Conservation (phyloP, 2,888 invertebrate species). For the Suillia variegata region DNA sequence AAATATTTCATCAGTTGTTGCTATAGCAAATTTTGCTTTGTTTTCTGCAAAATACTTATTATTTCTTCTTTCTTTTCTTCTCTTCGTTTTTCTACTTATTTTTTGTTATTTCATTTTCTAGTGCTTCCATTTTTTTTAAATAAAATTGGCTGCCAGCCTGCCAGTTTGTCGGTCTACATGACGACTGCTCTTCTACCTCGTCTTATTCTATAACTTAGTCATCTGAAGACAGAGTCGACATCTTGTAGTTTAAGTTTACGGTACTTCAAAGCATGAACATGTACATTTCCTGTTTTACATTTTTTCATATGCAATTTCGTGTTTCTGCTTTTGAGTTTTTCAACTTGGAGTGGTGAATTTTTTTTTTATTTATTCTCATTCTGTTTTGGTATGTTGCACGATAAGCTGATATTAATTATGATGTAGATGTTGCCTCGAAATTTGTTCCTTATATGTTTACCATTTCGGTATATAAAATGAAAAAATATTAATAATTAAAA, state of each 20-base stretch:
- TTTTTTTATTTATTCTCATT: not conserved
- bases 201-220: too few relatives aligned
- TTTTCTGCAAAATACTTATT: not conserved
- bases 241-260: conserved; percentile 2
- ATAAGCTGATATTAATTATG: too few relatives aligned
- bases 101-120: not conserved
- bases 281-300: conserved; percentile 1
- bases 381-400: too few relatives aligned
- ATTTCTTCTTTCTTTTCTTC: not conserved
- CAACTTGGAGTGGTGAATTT: not conserved
- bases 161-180: not conserved
- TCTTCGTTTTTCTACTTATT: not conserved
- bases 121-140: not conserved
- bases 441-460: not conserved
- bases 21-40: not conserved
- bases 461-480: too few relatives aligned
- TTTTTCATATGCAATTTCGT: not conserved
- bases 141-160: not conserved
- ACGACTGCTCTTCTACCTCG: too few relatives aligned
- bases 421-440: too few relatives aligned
- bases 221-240: not conserved
- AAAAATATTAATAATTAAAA: too few relatives aligned
- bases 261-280: not conserved
- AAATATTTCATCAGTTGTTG: not conserved
- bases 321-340: not conserved